These are phyloP conservation scores for Microcebus jonahi DNA, from an alignment of 2,113 vertebrate species.

Conservation along the genomic window DNA sequence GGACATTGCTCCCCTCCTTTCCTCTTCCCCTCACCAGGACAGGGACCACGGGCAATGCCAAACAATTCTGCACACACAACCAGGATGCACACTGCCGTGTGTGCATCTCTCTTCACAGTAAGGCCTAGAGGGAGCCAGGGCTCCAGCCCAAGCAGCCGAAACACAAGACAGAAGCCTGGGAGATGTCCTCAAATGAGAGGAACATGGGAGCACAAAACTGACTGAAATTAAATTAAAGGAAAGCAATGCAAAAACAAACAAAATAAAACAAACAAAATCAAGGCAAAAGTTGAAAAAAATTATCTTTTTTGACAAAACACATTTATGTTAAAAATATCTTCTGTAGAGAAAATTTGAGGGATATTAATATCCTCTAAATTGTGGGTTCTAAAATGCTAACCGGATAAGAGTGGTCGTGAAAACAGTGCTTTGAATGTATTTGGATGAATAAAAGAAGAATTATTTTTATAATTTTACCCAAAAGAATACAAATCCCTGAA, in stretches of 20 bases:
- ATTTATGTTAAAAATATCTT: not conserved
- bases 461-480: not conserved
- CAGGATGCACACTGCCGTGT: accelerated
- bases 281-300: not conserved
- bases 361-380: not conserved
- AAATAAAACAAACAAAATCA: not conserved
- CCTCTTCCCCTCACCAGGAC: not conserved
- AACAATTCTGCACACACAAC: not conserved
- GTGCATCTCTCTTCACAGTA: not conserved
- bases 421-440: not conserved
- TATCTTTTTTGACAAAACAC: not conserved
- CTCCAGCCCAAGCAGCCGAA: not conserved
- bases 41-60: not conserved
- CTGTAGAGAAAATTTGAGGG: not conserved
- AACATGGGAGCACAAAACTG: not conserved
- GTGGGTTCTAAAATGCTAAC: not conserved
- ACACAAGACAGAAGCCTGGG: not conserved
- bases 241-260: not conserved
- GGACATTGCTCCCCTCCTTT: not conserved
- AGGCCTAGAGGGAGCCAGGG: not conserved
- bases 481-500: not conserved
- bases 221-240: not conserved
- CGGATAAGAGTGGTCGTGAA: not conserved
- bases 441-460: not conserved
- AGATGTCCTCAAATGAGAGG: not conserved